phyloP scores from a whole-genome alignment of 1,140 invertebrate genomes.

The Dendrolimus kikuchii region DNA sequence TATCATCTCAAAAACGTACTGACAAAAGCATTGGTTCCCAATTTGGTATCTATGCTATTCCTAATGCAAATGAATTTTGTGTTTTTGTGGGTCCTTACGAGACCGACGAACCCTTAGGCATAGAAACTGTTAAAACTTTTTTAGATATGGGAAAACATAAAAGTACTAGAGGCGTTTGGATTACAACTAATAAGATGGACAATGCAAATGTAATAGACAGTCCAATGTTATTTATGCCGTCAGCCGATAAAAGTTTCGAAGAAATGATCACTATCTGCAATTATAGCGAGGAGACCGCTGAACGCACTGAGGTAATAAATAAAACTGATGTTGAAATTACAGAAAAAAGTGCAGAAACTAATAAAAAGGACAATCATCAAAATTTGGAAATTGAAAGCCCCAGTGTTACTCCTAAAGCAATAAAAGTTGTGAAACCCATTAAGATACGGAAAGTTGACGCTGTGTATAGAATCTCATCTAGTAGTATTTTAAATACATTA shows the following conservation, averaged over 20 bases:
- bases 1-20: constrained; percentile 45
- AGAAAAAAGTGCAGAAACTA: neutral
- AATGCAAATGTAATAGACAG: constrained; percentile 53
- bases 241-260: constrained; percentile 11
- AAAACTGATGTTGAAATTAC: constrained; percentile 1
- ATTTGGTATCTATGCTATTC: constrained; percentile 61
- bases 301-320: neutral
- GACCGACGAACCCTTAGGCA: constrained; percentile 44
- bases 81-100: constrained; percentile 62
- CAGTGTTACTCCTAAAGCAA: no score
- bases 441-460: constrained; percentile 1
- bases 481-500: neutral
- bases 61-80: constrained; percentile 35
- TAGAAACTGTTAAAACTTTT: constrained; percentile 44
- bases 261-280: constrained; percentile 20
- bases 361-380: neutral
- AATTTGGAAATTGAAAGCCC: neutral
- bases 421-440: neutral
- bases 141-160: constrained; percentile 11
- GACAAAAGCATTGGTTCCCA: constrained; percentile 26
- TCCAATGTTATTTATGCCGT: constrained; percentile 46
- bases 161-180: constrained; percentile 51
- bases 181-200: constrained; percentile 50
- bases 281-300: no score
- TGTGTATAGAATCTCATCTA: neutral